Evolutionary conservation across 2,797 vertebrate species (phyloP).

Genomic region (Peromyscus aztecus): DNA sequence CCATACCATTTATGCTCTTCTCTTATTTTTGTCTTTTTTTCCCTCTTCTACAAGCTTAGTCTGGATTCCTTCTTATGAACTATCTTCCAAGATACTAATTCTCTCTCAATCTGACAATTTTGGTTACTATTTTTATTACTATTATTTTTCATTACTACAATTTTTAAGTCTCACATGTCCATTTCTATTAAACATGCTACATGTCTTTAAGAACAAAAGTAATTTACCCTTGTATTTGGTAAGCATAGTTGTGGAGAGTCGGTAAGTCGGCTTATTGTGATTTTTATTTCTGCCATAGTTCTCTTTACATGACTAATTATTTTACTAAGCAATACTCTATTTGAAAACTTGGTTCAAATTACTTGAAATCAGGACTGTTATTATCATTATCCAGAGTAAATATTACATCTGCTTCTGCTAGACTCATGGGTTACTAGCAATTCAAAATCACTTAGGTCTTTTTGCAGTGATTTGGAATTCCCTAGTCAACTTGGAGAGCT

Average conservation of each 20-base stretch:
- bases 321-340: background rate
- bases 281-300: background rate
- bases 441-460: background rate
- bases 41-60: background rate
- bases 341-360: constrained; percentile 30
- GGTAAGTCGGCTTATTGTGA: background rate
- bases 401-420: constrained; percentile 5
- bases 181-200: constrained; percentile 21
- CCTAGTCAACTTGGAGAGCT: background rate
- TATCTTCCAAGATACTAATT: background rate
- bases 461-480: background rate
- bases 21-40: background rate
- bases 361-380: background rate
- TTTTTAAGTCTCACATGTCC: background rate
- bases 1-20: background rate
- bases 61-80: constrained; percentile 3
- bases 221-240: background rate
- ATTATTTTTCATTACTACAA: constrained; percentile 53
- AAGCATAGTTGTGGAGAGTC: background rate
- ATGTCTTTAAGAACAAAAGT: background rate
- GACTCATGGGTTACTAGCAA: background rate
- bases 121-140: background rate
- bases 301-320: background rate
- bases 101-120: background rate
- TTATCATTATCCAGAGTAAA: background rate